Evolutionary conservation across 2,797 vertebrate species (phyloP).

Genomic region (Setipinna tenuifilis): DNA sequence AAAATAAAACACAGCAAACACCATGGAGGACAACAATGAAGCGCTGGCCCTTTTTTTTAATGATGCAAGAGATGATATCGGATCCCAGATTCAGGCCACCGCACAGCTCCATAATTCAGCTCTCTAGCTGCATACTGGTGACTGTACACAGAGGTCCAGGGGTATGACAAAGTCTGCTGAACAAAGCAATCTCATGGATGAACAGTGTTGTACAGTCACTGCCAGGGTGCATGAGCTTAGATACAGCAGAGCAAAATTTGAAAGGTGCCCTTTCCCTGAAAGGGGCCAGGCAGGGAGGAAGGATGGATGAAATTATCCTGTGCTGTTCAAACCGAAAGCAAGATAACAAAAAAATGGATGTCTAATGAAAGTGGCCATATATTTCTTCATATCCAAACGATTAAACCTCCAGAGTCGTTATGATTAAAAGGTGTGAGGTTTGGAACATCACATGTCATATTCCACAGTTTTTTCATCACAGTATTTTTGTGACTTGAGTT

Average conservation of each 20-base stretch:
- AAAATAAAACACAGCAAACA: neutral
- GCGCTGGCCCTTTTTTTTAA: neutral
- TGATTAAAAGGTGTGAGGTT: neutral
- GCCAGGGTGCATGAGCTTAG: conserved; percentile 15
- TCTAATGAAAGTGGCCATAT: neutral
- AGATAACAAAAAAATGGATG: too few relatives aligned
- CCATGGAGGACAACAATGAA: neutral
- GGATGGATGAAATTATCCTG: neutral
- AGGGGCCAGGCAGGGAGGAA: neutral
- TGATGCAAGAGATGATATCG: neutral
- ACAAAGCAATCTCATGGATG: conserved; percentile 25
- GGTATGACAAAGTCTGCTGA: conserved; percentile 16
- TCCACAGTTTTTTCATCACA: neutral
- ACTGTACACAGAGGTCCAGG: conserved; percentile 11
- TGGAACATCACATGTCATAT: neutral
- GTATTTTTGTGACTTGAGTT: too few relatives aligned
- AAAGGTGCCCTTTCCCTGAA: neutral
- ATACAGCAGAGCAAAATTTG: neutral
- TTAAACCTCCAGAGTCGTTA: neutral
- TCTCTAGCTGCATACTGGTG: neutral
- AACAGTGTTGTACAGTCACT: conserved; percentile 12
- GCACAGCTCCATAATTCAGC: conserved; percentile 1
- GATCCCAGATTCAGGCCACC: neutral
- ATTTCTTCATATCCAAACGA: neutral
- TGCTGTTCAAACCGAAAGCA: neutral